These are phyloP conservation scores for Umimayanthus kanabou DNA, from an alignment of 92 coral and sea anemone genomes.

Conservation along the genomic window DNA sequence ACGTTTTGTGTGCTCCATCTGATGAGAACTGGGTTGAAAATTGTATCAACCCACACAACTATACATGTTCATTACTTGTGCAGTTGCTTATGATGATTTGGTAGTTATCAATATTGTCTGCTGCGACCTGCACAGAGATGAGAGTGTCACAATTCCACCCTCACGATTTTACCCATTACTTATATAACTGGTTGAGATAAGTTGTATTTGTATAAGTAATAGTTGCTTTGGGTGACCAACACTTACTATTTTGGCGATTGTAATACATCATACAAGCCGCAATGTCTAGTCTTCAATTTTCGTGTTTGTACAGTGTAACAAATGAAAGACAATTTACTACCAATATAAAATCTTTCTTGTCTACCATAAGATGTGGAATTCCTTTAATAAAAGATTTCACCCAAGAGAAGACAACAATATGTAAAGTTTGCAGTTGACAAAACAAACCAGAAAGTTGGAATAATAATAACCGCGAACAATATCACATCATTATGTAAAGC, in stretches of 20 bases:
- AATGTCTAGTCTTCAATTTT: background rate
- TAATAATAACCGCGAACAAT: background rate
- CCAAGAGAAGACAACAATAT: background rate
- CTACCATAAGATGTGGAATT: too few species aligned
- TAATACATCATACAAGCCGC: background rate
- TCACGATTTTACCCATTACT: background rate
- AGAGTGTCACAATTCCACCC: background rate
- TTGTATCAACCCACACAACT: too few species aligned
- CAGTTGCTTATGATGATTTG: background rate
- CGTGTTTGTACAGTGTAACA: too few species aligned
- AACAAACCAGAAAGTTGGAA: background rate
- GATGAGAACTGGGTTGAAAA: too few species aligned
- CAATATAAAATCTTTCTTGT: too few species aligned
- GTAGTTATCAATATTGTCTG: too few species aligned
- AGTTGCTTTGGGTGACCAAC: background rate
- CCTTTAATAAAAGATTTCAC: too few species aligned
- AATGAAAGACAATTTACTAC: too few species aligned
- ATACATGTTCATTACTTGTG: background rate
- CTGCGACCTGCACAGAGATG: background rate
- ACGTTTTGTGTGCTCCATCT: background rate
- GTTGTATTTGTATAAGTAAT: background rate
- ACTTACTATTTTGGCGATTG: too few species aligned
- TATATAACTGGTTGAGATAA: background rate
- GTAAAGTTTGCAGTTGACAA: background rate
- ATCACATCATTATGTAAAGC: background rate